Percentiles rank a stretch among this genome's conserved stretches.
Conservation (phyloP, 2,797 vertebrate species). For the Myotis pilosus region DNA sequence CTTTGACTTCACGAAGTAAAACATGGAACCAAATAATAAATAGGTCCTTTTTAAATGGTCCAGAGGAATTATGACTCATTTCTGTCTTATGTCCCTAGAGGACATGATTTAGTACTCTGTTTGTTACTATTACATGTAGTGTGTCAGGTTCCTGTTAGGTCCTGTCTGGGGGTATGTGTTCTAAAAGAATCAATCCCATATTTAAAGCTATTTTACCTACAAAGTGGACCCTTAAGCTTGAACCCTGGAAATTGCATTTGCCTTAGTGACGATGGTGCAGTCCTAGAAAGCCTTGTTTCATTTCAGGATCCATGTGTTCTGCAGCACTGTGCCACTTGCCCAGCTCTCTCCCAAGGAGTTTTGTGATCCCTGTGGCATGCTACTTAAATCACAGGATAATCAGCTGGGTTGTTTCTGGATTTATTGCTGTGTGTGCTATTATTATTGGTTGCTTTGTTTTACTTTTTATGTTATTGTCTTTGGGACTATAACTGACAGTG, state of each 20-base stretch:
- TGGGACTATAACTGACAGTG: background rate
- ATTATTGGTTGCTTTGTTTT: background rate
- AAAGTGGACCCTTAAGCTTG: background rate
- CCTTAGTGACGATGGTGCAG: background rate
- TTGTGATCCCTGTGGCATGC: background rate
- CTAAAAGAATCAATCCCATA: background rate
- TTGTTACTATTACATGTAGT: background rate
- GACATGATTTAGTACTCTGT: background rate
- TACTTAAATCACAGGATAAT: background rate
- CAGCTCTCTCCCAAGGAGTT: background rate
- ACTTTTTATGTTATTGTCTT: background rate
- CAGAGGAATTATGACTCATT: background rate
- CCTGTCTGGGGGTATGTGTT: background rate
- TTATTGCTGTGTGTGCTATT: background rate
- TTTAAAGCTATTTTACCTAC: background rate
- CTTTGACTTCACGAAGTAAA: conserved; percentile 9
- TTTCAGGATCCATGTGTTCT: background rate
- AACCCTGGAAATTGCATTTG: background rate
- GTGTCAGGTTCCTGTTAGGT: background rate
- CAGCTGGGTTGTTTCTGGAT: background rate
- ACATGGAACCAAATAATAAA: background rate
- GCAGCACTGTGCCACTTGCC: background rate
- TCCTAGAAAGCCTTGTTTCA: background rate
- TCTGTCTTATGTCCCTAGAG: background rate
- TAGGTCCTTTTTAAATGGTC: background rate